Evolutionary conservation across 2,888 invertebrate genomes (phyloP).

Genomic region (Caenorhabditis auriculariae): DNA sequence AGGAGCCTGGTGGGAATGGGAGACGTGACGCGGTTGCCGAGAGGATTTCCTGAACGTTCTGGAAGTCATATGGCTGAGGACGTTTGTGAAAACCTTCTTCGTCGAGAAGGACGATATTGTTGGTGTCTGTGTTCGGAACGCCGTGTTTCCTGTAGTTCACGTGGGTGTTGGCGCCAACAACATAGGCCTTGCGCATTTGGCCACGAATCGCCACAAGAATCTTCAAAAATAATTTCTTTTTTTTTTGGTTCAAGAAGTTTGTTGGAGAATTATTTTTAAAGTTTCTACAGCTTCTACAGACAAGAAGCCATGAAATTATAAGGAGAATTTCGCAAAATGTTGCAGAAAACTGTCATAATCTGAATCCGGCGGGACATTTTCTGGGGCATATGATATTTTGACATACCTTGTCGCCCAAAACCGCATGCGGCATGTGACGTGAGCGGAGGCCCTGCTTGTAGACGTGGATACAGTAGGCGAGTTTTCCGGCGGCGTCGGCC

Average conservation of each 20-base stretch:
- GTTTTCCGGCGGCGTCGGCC: slow-evolving; percentile 74
- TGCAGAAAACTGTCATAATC: neutral
- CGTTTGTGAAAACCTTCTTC: no score
- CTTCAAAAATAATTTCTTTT: slow-evolving; percentile 23
- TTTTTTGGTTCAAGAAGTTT: neutral
- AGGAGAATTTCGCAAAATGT: neutral
- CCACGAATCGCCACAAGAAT: slow-evolving; percentile 61
- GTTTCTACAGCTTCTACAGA: neutral
- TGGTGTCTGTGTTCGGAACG: slow-evolving; percentile 61
- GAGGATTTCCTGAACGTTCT: slow-evolving; percentile 77
- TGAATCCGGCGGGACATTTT: neutral
- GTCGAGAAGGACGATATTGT: slow-evolving; percentile 82
- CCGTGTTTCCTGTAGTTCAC: slow-evolving; percentile 53
- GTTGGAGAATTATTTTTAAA: neutral
- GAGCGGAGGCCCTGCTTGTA: slow-evolving; percentile 75
- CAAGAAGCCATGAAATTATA: neutral
- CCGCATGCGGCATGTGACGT: slow-evolving; percentile 60
- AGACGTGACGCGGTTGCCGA: slow-evolving; percentile 90
- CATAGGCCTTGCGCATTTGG: slow-evolving; percentile 59
- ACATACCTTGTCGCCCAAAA: slow-evolving; percentile 59
- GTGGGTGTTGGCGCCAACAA: slow-evolving; percentile 61
- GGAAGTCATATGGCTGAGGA: neutral
- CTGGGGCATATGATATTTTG: neutral
- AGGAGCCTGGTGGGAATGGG: slow-evolving; percentile 78
- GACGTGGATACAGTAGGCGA: slow-evolving; percentile 88